Percentiles rank a stretch among this genome's conserved stretches.
Conservation (phyloP, 2,797 vertebrate genomes). For the Australoheros facetus region DNA sequence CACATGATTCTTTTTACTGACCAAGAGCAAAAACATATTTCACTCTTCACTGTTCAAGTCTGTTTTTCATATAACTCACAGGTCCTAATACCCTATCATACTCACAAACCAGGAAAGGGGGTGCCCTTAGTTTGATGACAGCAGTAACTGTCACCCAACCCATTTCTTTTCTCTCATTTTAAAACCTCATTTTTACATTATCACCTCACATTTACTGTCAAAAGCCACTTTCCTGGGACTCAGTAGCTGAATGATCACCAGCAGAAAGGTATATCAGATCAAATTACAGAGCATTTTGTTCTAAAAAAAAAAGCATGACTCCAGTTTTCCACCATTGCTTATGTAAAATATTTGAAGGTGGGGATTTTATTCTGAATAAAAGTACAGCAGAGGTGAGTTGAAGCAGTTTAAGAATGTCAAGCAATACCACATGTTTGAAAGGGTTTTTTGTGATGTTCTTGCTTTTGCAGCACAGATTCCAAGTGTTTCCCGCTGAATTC, state of each 20-base stretch:
- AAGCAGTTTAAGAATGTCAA: not conserved
- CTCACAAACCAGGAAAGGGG: not conserved
- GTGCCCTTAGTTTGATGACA: constrained; percentile 8
- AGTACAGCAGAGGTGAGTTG: constrained; percentile 7
- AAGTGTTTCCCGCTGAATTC: not conserved
- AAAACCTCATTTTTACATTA: not conserved
- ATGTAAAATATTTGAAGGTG: constrained; percentile 26
- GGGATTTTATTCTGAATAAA: constrained; percentile 26
- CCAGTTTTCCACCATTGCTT: constrained; percentile 43
- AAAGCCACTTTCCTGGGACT: constrained; percentile 35
- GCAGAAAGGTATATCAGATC: constrained; percentile 22
- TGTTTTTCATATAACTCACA: constrained; percentile 5
- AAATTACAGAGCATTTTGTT: constrained; percentile 38
- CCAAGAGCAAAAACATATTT: constrained; percentile 38
- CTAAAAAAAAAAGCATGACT: constrained; percentile 28
- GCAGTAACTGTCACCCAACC: not conserved
- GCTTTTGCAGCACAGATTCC: not conserved
- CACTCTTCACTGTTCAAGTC: not conserved
- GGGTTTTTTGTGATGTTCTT: constrained; percentile 3
- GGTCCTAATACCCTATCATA: not conserved
- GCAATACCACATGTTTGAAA: constrained; percentile 12
- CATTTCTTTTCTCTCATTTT: not conserved
- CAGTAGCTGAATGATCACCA: constrained; percentile 24
- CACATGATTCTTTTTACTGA: constrained; percentile 17
- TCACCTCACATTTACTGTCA: not conserved